Conservation (phyloP, 2,888 invertebrate species). For the Nasonia oneida region DNA sequence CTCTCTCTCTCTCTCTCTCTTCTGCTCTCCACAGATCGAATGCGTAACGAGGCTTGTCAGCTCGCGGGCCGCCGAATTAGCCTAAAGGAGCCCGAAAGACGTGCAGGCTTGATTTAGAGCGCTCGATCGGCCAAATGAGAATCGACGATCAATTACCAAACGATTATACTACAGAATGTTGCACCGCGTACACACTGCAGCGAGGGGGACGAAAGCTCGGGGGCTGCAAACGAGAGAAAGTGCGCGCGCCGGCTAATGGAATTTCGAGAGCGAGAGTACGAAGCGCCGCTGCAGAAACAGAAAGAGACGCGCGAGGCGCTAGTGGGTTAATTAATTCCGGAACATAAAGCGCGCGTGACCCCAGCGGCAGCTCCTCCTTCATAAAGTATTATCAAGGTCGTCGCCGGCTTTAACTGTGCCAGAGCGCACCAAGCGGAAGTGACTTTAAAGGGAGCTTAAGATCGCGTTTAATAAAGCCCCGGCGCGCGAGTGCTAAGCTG, state of each 20-base stretch:
- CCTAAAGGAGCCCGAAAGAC: conserved; percentile 43
- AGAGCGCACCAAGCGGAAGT: conserved; percentile 63
- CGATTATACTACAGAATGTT: conserved; percentile 29
- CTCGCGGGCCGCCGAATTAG: conserved; percentile 56
- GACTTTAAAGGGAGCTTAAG: conserved; percentile 72
- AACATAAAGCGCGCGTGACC: conserved; percentile 70
- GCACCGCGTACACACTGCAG: not conserved
- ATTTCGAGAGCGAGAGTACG: conserved; percentile 76
- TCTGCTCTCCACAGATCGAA: conserved; percentile 58
- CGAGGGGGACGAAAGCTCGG: conserved; percentile 64
- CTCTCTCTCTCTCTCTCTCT: conserved; percentile 45
- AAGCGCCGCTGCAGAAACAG: conserved; percentile 66
- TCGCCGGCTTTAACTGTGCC: conserved; percentile 74
- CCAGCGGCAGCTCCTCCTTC: conserved; percentile 67
- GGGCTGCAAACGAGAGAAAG: conserved; percentile 60
- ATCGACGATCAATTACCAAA: not conserved
- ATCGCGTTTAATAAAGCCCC: conserved; percentile 62
- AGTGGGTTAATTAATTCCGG: conserved; percentile 77
- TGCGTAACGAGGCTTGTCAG: conserved; percentile 55
- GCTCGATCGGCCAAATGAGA: conserved; percentile 8
- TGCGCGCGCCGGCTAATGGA: conserved; percentile 69
- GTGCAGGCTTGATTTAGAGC: conserved; percentile 35
- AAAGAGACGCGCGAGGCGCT: conserved; percentile 28
- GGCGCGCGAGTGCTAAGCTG: not conserved
- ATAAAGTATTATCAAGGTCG: conserved; percentile 78